A percentile compares a stretch with the other conserved stretches of the same genome.
Evolutionary conservation across 1,140 invertebrate species (phyloP).

Genomic region (Diuraphis noxia): DNA sequence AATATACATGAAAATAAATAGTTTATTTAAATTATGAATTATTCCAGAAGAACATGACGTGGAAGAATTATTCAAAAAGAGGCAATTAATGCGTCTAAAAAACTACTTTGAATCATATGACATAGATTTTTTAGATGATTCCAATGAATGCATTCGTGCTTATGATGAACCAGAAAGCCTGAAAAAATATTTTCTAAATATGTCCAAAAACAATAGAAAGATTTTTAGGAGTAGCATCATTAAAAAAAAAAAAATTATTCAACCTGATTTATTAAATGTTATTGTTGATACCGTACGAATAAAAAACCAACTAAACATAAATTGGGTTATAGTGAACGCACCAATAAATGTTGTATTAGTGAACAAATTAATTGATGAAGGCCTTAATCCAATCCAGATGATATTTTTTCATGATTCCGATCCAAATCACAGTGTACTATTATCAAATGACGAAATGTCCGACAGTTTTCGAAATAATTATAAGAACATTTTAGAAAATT

Average conservation of each 20-base stretch:
- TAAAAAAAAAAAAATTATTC: not conserved
- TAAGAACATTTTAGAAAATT: not conserved
- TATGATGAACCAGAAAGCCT: not conserved
- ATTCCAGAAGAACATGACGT: not conserved
- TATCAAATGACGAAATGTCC: not conserved
- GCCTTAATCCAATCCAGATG: not conserved
- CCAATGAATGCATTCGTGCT: not conserved
- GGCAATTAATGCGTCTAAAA: not conserved
- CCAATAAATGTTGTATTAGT: not conserved
- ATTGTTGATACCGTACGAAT: not conserved
- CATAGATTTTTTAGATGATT: slow-evolving; percentile 16
- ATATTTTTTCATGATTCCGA: slow-evolving; percentile 20
- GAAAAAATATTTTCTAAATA: not conserved
- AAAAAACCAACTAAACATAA: not conserved
- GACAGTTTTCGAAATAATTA: not conserved
- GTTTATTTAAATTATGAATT: not conserved
- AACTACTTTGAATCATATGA: not conserved
- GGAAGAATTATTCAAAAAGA: not conserved
- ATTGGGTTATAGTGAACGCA: slow-evolving; percentile 36
- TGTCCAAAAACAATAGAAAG: not conserved
- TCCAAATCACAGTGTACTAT: not conserved
- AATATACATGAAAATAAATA: not conserved
- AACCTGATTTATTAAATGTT: not conserved
- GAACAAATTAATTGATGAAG: not conserved
- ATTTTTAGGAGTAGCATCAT: not conserved